Conservation (phyloP, 1,140 invertebrate species). For the Plutomurus gul region DNA sequence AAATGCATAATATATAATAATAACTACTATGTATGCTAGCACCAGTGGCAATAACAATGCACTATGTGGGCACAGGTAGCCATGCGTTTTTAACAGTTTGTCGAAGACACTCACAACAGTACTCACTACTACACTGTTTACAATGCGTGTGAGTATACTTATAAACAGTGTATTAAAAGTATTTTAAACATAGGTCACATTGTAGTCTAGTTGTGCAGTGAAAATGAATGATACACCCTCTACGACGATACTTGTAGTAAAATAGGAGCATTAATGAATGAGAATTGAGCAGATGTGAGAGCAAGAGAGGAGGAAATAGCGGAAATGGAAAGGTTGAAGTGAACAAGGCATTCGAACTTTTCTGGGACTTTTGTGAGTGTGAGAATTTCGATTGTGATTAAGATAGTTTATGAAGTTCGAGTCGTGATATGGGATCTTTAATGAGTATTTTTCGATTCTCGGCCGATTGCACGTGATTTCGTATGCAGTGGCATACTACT, state of each 20-base stretch:
- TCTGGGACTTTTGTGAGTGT: slow-evolving; percentile 8
- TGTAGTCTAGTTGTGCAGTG: too few relatives aligned
- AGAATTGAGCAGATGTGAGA: slow-evolving; percentile 10
- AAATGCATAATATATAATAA: slow-evolving; percentile 28
- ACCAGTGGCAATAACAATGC: too few relatives aligned
- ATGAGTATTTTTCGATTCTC: background rate
- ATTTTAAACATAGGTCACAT: too few relatives aligned
- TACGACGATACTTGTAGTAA: background rate
- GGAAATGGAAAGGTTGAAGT: slow-evolving; percentile 25
- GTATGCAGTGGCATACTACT: background rate
- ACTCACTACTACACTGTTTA: too few relatives aligned
- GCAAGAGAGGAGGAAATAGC: slow-evolving; percentile 5
- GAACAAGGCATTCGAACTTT: slow-evolving; percentile 18
- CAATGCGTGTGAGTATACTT: too few relatives aligned
- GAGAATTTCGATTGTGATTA: slow-evolving; percentile 10
- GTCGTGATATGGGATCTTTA: slow-evolving; percentile 4
- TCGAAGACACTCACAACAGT: too few relatives aligned
- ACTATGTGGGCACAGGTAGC: too few relatives aligned
- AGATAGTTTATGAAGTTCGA: slow-evolving; percentile 13
- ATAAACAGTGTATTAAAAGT: too few relatives aligned
- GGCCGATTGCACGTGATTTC: background rate
- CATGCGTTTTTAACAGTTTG: too few relatives aligned
- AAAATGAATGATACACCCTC: too few relatives aligned
- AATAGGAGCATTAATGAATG: background rate
- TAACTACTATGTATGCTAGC: background rate